Percentiles rank a stretch among this genome's conserved stretches.
These are phyloP conservation scores for Corythornis madagascariensis DNA, from an alignment of 2,113 vertebrate genomes.

Conservation along the genomic window DNA sequence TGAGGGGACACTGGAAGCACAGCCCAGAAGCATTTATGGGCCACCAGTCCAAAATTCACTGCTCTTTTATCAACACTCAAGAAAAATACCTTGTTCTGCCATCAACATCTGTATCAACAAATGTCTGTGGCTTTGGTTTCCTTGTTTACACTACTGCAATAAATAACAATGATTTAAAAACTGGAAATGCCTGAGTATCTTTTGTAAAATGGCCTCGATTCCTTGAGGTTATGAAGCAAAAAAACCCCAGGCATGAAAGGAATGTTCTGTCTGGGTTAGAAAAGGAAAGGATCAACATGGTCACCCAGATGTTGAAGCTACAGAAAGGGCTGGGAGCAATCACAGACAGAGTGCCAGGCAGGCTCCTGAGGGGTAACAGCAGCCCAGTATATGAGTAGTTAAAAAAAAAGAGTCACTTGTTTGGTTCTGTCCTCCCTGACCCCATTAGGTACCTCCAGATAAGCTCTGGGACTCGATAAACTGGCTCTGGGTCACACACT, in stretches of 20 bases:
- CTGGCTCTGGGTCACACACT: rapidly evolving
- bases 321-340: background rate
- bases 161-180: background rate
- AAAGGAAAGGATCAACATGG: background rate
- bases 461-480: background rate
- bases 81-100: background rate
- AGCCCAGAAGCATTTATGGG: background rate
- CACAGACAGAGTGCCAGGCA: background rate
- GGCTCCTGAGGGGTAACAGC: background rate
- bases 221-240: background rate
- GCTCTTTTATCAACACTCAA: background rate
- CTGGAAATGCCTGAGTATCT: background rate
- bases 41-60: background rate
- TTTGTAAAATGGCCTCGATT: background rate
- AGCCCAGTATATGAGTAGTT: background rate
- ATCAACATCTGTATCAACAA: background rate
- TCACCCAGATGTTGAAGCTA: background rate
- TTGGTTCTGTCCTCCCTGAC: background rate
- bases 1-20: background rate
- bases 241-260: background rate
- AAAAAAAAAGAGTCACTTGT: background rate
- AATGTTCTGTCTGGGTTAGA: background rate
- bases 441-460: background rate
- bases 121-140: constrained; percentile 11
- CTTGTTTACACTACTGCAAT: background rate